These are phyloP conservation scores for Saiga tatarica DNA, from an alignment of 2,113 vertebrate species.

Conservation along the genomic window DNA sequence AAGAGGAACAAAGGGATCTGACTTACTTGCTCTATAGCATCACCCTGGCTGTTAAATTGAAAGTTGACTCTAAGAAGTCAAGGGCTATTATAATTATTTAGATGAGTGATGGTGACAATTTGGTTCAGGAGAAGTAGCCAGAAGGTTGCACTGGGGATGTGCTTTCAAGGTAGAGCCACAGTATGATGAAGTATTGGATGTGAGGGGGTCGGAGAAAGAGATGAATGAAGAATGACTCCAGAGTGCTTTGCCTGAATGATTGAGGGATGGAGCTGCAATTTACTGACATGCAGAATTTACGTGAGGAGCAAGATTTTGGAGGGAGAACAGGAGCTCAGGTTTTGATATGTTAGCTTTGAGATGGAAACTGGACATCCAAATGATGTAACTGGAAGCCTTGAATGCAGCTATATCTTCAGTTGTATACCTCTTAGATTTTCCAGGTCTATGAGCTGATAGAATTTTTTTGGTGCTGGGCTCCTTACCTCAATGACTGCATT, in stretches of 20 bases:
- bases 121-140: neutral
- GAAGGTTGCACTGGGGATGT: neutral
- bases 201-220: neutral
- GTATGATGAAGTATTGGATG: neutral
- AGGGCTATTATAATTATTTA: neutral
- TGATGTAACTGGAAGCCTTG: neutral
- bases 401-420: neutral
- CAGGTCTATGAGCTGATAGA: neutral
- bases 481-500: neutral
- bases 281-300: neutral
- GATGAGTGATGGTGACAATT: neutral
- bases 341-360: neutral
- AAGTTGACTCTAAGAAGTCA: neutral
- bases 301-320: neutral
- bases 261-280: neutral
- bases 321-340: neutral
- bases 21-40: neutral
- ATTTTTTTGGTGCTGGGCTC: neutral
- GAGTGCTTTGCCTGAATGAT: neutral
- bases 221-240: neutral
- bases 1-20: neutral
- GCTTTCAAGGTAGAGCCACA: neutral
- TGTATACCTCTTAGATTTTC: neutral
- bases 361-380: neutral
- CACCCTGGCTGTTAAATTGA: neutral